A percentile compares a stretch with the other conserved stretches of the same genome.
Conservation (phyloP, 2,797 vertebrate species). For the Phataginus tetradactyla region DNA sequence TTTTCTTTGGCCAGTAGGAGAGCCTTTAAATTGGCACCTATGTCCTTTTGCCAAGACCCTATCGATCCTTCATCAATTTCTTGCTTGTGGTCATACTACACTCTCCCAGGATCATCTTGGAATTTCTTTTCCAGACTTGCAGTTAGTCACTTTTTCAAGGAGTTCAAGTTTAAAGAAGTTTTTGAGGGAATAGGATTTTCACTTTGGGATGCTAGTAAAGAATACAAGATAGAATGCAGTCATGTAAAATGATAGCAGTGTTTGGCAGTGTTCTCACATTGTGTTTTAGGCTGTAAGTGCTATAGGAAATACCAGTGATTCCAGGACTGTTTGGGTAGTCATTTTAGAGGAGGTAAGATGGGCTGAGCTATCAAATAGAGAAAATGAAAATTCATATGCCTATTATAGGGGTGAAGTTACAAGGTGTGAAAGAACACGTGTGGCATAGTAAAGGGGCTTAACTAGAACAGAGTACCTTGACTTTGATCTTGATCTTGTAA, state of each 20-base stretch:
- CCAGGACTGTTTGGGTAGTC: neutral
- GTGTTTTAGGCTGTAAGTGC: neutral
- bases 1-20: neutral
- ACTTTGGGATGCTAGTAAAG: neutral
- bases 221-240: neutral
- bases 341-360: neutral
- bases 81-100: neutral
- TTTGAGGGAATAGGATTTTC: slow-evolving; percentile 4
- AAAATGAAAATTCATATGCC: neutral
- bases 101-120: slow-evolving; percentile 12
- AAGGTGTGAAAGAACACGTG: neutral
- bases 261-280: neutral
- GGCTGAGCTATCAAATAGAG: neutral
- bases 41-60: neutral
- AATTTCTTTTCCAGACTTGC: slow-evolving; percentile 38
- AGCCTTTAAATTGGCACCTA: neutral
- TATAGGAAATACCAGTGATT: neutral
- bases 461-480: neutral
- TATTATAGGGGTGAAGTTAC: neutral
- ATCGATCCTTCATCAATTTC: slow-evolving; percentile 8
- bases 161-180: neutral
- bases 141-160: neutral
- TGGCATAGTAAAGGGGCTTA: neutral
- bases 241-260: neutral
- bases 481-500: neutral